Evolutionary conservation across 2,888 invertebrate genomes (phyloP).

Genomic region (Neoitamus cyanurus): DNA sequence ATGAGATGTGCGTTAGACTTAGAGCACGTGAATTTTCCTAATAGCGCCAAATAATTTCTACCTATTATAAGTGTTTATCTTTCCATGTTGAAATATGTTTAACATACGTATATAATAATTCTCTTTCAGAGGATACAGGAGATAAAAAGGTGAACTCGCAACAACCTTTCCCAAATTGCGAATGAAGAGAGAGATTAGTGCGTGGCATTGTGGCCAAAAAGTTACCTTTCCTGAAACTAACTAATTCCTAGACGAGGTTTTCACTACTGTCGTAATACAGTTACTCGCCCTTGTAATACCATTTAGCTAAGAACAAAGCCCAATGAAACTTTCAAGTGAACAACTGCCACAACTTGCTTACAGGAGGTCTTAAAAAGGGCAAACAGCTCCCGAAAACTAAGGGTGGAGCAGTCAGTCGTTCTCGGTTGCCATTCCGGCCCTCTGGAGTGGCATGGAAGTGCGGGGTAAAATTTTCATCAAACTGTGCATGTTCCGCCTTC

Average conservation of each 20-base stretch:
- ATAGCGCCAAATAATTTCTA: too few relatives aligned
- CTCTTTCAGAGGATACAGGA: too few relatives aligned
- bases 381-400: neutral
- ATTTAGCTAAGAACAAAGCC: neutral
- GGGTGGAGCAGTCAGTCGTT: neutral
- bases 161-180: too few relatives aligned
- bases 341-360: conserved; percentile 14
- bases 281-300: neutral
- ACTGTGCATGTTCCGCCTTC: conserved; percentile 17
- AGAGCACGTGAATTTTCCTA: too few relatives aligned
- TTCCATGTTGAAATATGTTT: too few relatives aligned
- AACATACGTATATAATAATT: too few relatives aligned
- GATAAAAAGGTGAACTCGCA: too few relatives aligned
- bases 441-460: neutral
- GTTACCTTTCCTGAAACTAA: neutral
- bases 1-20: too few relatives aligned
- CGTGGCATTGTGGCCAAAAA: neutral
- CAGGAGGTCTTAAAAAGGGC: neutral
- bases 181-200: too few relatives aligned
- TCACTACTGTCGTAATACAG: neutral
- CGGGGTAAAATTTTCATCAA: conserved; percentile 17
- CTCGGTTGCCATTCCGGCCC: neutral
- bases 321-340: conserved; percentile 1
- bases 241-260: neutral
- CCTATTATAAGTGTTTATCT: too few relatives aligned